Percentiles rank a stretch among this genome's conserved stretches.
phyloP scores from a whole-genome alignment of 2,113 vertebrate species.

The Cacatua alba region DNA sequence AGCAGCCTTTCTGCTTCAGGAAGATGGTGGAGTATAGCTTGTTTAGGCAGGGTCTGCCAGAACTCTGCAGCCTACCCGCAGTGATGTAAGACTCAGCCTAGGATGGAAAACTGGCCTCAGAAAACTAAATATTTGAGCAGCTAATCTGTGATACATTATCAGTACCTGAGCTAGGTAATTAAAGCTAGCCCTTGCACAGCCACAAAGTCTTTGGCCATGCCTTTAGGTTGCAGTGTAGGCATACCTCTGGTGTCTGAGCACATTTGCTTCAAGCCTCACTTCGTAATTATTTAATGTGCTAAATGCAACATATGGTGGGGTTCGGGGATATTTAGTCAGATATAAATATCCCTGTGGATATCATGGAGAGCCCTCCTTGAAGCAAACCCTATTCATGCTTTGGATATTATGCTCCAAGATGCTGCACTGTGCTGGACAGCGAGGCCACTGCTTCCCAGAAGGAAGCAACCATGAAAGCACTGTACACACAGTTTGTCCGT shows the following conservation, averaged over 20 bases:
- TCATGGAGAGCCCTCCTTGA: background rate
- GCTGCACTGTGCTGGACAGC: background rate
- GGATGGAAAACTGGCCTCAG: constrained; percentile 13
- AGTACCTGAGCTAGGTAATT: constrained; percentile 1
- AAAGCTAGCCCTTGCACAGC: background rate
- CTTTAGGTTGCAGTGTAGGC: background rate
- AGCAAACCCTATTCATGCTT: background rate
- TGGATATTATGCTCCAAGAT: background rate
- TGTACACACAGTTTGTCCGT: background rate
- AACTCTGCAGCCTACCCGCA: background rate
- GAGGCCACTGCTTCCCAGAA: background rate
- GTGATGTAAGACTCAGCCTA: background rate
- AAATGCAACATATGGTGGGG: background rate
- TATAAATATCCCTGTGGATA: background rate
- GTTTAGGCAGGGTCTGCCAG: background rate
- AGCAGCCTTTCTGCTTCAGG: background rate
- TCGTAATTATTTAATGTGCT: background rate
- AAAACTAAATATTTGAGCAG: constrained; percentile 61
- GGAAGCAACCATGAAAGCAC: background rate
- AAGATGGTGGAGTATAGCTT: background rate
- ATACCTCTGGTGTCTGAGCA: background rate
- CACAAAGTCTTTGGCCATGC: background rate
- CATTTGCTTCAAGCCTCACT: background rate
- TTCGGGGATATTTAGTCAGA: background rate
- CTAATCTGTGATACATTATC: constrained; percentile 41